Evolutionary conservation across 64 coral and sea anemone species (phyloP).

Genomic region (Cladopsammia gracilis): DNA sequence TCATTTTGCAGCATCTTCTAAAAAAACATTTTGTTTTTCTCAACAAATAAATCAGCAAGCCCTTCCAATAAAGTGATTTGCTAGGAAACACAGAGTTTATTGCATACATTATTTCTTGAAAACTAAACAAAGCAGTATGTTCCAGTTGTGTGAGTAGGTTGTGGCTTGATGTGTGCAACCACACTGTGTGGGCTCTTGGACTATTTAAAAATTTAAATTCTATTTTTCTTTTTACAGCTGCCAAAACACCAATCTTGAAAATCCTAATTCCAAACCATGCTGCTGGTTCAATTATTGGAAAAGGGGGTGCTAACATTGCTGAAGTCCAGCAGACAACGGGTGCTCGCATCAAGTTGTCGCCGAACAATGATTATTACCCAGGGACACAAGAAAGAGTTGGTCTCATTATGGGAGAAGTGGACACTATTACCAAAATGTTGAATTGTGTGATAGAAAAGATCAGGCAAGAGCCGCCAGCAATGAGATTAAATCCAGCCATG

Average conservation of each 20-base stretch:
- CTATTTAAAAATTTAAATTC: background rate
- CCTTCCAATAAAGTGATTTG: no score
- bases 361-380: constrained; percentile 98
- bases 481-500: constrained; percentile 74
- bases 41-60: no score
- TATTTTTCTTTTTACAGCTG: constrained; percentile 78
- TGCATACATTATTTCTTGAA: no score
- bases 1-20: no score
- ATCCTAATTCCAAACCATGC: constrained; percentile 96
- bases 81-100: no score
- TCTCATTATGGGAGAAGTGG: constrained; percentile 96
- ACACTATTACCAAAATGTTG: constrained; percentile 94
- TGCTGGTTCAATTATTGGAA: constrained; percentile 99
- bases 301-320: constrained; percentile 96
- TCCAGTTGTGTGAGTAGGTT: no score
- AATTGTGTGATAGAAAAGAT: constrained; percentile 98
- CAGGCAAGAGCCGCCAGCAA: constrained; percentile 86
- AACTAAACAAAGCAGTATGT: no score
- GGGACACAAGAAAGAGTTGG: constrained; percentile 96
- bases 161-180: no score
- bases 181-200: background rate
- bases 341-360: constrained; percentile 95
- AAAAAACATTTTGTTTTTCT: no score
- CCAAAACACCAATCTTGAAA: constrained; percentile 96
- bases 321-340: constrained; percentile 93